These are phyloP conservation scores for Mimachlamys varia DNA, from an alignment of 2,888 invertebrate species.

Conservation along the genomic window DNA sequence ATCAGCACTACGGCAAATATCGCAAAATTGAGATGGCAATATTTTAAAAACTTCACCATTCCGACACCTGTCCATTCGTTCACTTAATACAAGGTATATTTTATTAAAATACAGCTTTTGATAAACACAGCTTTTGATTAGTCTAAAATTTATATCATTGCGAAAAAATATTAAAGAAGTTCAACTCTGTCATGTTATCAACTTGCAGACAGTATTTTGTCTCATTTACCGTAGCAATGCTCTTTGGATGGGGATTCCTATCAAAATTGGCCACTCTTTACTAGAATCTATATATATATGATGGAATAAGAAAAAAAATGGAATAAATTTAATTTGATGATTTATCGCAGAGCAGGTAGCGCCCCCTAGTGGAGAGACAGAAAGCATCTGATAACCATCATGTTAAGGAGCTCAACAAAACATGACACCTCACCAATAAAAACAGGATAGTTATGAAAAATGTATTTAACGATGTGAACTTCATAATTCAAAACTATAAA, in stretches of 20 bases:
- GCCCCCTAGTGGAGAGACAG: constrained; percentile 20
- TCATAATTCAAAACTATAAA: constrained; percentile 2
- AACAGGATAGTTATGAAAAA: constrained; percentile 11
- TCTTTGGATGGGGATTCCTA: not conserved
- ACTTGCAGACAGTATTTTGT: not conserved
- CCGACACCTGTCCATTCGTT: not conserved
- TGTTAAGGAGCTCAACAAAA: constrained; percentile 15
- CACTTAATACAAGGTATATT: not conserved
- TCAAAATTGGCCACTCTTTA: constrained; percentile 11
- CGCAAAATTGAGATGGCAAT: not conserved
- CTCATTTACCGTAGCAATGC: not conserved
- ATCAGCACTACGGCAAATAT: not conserved
- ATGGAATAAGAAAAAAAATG: constrained; percentile 17
- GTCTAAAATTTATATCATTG: not conserved
- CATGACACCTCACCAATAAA: constrained; percentile 24
- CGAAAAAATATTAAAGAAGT: not conserved
- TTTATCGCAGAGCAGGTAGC: not conserved
- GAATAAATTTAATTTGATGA: constrained; percentile 26
- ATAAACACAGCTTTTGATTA: not conserved
- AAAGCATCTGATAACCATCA: not conserved
- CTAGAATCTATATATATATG: not conserved
- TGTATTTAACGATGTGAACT: not conserved
- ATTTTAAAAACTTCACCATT: not conserved
- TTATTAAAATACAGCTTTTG: no score
- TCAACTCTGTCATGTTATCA: not conserved